Percentiles rank a stretch among this genome's conserved stretches.
Evolutionary conservation across 1,140 invertebrate genomes (phyloP).

Genomic region (Colletes latitarsis): DNA sequence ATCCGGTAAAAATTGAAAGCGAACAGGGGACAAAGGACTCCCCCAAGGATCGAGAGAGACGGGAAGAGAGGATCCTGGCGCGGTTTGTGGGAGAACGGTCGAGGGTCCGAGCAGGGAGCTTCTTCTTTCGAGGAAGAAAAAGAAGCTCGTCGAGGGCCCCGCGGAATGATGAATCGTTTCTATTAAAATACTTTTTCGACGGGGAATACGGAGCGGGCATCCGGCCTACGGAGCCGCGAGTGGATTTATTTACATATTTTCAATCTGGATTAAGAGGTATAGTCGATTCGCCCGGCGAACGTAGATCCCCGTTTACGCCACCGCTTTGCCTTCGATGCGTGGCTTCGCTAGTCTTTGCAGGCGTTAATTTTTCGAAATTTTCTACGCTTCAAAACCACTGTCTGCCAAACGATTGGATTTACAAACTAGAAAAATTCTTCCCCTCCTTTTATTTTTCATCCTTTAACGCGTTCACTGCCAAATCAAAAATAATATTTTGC

Average conservation of each 20-base stretch:
- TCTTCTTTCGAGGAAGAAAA: conserved; percentile 56
- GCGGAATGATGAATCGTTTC: conserved; percentile 81
- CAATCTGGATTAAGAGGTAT: conserved; percentile 81
- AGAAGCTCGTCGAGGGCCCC: conserved; percentile 62
- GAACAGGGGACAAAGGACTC: conserved; percentile 28
- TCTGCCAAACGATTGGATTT: no score
- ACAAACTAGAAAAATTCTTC: no score
- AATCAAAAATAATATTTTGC: no score
- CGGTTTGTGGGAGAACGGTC: not conserved
- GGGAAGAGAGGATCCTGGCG: conserved; percentile 44
- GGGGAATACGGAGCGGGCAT: conserved; percentile 78
- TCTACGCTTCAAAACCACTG: no score
- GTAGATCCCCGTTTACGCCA: not conserved
- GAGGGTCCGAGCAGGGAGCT: not conserved
- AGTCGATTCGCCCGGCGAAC: conserved; percentile 39
- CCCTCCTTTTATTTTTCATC: no score
- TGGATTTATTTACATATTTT: conserved; percentile 82
- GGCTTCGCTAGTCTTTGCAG: not conserved
- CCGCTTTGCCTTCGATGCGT: not conserved
- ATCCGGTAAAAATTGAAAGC: conserved; percentile 74
- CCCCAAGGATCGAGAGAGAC: conserved; percentile 10
- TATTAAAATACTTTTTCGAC: conserved; percentile 82
- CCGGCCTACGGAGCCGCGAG: conserved; percentile 70
- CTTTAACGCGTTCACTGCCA: no score
- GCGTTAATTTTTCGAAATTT: not conserved